phyloP scores from a whole-genome alignment of 2,113 vertebrate genomes.

The Archilochus colubris region DNA sequence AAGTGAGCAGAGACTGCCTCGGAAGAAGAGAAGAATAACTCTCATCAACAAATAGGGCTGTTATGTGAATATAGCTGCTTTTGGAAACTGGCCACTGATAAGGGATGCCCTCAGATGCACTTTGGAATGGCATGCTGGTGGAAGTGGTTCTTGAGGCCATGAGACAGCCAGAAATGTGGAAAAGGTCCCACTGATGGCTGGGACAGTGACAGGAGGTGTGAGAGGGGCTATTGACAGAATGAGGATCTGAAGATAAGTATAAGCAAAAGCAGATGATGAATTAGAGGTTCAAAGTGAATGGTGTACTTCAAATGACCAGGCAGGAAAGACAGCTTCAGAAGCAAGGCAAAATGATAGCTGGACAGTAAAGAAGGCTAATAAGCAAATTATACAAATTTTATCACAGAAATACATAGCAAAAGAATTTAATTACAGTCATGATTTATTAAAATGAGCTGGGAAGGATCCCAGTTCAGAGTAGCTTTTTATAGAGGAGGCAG shows the following conservation, averaged over 20 bases:
- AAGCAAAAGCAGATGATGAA: background rate
- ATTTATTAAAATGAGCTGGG: constrained; percentile 67
- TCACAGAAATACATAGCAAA: constrained; percentile 52
- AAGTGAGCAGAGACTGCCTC: background rate
- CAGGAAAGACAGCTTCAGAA: background rate
- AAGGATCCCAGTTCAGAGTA: constrained; percentile 27
- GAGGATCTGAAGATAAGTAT: background rate
- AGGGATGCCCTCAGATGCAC: background rate
- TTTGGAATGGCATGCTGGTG: background rate
- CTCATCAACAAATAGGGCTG: background rate
- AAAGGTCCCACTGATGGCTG: background rate
- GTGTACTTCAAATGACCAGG: background rate
- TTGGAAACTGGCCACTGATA: background rate
- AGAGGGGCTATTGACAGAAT: background rate
- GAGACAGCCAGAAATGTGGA: background rate
- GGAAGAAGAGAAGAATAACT: background rate
- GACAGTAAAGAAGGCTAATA: background rate
- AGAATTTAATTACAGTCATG: constrained; percentile 53
- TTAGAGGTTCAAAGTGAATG: background rate
- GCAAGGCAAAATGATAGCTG: background rate
- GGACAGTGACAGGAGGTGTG: background rate
- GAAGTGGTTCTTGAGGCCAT: background rate
- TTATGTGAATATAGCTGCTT: background rate
- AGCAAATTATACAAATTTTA: constrained; percentile 19
- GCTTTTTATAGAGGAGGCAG: constrained; percentile 61